Percentiles rank a stretch among this genome's conserved stretches.
These are phyloP conservation scores for Alectura lathami DNA, from an alignment of 2,113 vertebrate species.

Conservation along the genomic window DNA sequence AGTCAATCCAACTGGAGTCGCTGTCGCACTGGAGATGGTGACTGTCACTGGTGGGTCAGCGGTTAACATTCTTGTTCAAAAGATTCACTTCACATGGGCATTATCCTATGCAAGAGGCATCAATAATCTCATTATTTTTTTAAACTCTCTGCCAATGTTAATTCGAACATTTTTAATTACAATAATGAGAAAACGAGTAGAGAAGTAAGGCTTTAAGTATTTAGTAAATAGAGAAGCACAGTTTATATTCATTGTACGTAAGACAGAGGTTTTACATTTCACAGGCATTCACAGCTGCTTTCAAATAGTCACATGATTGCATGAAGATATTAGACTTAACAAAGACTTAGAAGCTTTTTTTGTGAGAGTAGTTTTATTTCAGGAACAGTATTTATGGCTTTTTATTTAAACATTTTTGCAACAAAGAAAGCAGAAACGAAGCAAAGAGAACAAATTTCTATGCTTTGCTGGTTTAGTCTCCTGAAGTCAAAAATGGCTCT, in stretches of 20 bases:
- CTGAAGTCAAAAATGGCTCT: neutral
- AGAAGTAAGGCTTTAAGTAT: neutral
- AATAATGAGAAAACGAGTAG: neutral
- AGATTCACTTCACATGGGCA: neutral
- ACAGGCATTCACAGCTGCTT: constrained; percentile 28
- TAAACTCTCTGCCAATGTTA: neutral
- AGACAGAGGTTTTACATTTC: constrained; percentile 3
- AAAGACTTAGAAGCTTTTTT: neutral
- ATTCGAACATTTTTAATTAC: neutral
- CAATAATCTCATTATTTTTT: neutral
- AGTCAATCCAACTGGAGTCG: neutral
- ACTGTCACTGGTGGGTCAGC: neutral
- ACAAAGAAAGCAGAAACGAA: constrained; percentile 44
- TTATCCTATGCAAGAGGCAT: neutral
- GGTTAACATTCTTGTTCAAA: neutral
- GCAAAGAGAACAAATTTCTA: constrained; percentile 9
- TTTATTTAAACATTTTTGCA: constrained; percentile 28
- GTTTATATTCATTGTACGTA: constrained; percentile 30
- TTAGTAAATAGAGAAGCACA: neutral
- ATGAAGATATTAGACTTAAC: constrained; percentile 19
- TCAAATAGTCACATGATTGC: constrained; percentile 1
- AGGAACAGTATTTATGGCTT: constrained; percentile 44
- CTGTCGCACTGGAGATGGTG: neutral
- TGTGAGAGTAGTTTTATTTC: constrained; percentile 43
- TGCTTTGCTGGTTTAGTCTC: constrained; percentile 1